Conservation (phyloP, 2,888 invertebrate genomes). For the Yponomeuta evonymella region DNA sequence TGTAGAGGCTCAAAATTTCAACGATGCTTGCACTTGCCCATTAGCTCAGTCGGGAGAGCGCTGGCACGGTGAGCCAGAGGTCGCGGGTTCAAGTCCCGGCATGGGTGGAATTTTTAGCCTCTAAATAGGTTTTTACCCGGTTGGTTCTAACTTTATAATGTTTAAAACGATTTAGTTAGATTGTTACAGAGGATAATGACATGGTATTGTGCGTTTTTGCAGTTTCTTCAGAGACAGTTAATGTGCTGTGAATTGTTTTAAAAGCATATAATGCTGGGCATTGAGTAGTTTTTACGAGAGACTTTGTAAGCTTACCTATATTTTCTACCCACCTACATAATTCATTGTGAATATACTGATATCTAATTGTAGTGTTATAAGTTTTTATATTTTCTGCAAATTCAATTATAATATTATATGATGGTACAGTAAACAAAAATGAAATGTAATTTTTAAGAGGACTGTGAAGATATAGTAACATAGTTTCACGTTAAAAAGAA, state of each 20-base stretch:
- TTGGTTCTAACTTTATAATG: too few relatives aligned
- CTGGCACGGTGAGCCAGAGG: too few relatives aligned
- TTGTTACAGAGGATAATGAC: too few relatives aligned
- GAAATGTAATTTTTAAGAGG: slow-evolving; percentile 18
- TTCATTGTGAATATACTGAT: background rate
- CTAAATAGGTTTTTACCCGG: too few relatives aligned
- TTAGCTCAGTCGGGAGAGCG: too few relatives aligned
- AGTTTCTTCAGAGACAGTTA: background rate
- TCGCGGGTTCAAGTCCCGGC: too few relatives aligned
- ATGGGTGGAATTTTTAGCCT: too few relatives aligned
- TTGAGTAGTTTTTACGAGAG: background rate
- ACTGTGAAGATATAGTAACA: slow-evolving; percentile 4
- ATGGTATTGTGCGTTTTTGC: too few relatives aligned
- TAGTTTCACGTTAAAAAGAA: background rate
- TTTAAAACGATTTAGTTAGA: too few relatives aligned
- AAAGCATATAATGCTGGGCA: background rate
- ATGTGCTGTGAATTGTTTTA: background rate
- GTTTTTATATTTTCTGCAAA: background rate
- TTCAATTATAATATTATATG: background rate
- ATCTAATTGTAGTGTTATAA: background rate
- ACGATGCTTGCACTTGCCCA: too few relatives aligned
- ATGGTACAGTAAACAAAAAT: background rate
- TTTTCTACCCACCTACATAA: background rate
- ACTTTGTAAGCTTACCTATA: background rate
- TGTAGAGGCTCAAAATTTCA: too few relatives aligned